These are phyloP conservation scores for Grapholita molesta DNA, from an alignment of 1,140 invertebrate species.

Conservation along the genomic window DNA sequence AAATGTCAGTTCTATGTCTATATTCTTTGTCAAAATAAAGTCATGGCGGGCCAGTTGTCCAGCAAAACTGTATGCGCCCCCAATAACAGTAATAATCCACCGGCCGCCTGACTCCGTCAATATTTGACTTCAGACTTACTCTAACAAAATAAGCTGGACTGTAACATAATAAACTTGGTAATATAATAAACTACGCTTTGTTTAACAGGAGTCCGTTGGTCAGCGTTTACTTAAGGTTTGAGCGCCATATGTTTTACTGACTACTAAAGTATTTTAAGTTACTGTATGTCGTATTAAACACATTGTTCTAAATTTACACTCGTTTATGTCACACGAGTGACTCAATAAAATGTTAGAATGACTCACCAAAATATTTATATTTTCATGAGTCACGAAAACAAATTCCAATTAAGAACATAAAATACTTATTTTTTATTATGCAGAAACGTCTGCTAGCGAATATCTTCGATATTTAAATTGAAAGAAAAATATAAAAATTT, in stretches of 20 bases:
- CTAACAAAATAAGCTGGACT: not conserved
- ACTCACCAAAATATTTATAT: too few relatives aligned
- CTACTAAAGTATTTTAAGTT: too few relatives aligned
- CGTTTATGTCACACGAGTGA: too few relatives aligned
- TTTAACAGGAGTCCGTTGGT: not conserved
- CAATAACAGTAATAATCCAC: conserved; percentile 1
- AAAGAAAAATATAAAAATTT: too few relatives aligned
- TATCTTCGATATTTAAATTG: too few relatives aligned
- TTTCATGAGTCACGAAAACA: too few relatives aligned
- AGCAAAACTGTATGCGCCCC: conserved; percentile 8
- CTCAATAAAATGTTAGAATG: too few relatives aligned
- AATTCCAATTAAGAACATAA: too few relatives aligned
- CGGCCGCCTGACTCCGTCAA: not conserved
- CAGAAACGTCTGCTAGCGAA: too few relatives aligned
- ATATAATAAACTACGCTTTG: conserved; percentile 7
- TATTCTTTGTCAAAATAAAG: not conserved
- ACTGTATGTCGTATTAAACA: too few relatives aligned
- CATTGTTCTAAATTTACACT: too few relatives aligned
- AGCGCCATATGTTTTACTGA: not conserved
- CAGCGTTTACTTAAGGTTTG: not conserved
- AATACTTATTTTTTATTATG: too few relatives aligned
- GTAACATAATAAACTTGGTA: not conserved
- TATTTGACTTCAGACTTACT: conserved; percentile 2
- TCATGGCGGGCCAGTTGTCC: not conserved
- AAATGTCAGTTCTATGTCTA: not conserved